A percentile compares a stretch with the other conserved stretches of the same genome.
Conservation (phyloP, 2,888 invertebrate genomes). For the Sinodicranocentrus sp. region DNA sequence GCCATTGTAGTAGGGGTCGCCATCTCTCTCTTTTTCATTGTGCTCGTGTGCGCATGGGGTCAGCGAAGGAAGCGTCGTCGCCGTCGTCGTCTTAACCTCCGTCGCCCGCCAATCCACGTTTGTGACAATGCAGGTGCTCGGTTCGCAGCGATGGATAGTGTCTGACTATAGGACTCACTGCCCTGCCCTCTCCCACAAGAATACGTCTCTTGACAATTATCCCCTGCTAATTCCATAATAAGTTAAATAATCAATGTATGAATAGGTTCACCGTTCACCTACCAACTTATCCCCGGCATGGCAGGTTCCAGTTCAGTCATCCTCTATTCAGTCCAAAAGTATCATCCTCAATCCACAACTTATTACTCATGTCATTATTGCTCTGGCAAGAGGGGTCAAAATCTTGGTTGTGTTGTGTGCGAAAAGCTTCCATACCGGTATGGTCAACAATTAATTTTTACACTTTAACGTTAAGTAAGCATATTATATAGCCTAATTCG, state of each 20-base stretch:
- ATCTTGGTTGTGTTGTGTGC: conserved; percentile 20
- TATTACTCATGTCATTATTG: too few species aligned
- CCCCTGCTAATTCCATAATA: conserved; percentile 59
- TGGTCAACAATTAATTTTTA: conserved; percentile 7
- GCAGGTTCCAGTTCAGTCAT: background rate
- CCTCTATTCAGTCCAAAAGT: background rate
- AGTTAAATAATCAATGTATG: background rate
- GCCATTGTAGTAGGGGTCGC: conserved; percentile 80
- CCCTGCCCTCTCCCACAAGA: conserved; percentile 61
- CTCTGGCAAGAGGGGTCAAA: too few species aligned
- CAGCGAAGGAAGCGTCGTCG: conserved; percentile 79
- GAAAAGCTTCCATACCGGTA: conserved; percentile 15
- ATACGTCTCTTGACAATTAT: conserved; percentile 63
- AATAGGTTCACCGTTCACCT: too few species aligned
- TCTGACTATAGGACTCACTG: conserved; percentile 70
- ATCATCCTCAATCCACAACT: too few species aligned
- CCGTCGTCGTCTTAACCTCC: conserved; percentile 77
- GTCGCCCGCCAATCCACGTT: conserved; percentile 79
- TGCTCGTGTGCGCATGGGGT: conserved; percentile 81
- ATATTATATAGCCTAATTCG: background rate
- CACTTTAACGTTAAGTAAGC: conserved; percentile 2
- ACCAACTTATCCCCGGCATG: background rate
- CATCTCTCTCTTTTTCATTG: conserved; percentile 79
- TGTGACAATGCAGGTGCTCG: conserved; percentile 82
- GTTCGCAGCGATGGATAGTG: conserved; percentile 76